A percentile compares a stretch with the other conserved stretches of the same genome.
Conservation (phyloP, 2,113 vertebrate species). For the Pyxicephalus adspersus region DNA sequence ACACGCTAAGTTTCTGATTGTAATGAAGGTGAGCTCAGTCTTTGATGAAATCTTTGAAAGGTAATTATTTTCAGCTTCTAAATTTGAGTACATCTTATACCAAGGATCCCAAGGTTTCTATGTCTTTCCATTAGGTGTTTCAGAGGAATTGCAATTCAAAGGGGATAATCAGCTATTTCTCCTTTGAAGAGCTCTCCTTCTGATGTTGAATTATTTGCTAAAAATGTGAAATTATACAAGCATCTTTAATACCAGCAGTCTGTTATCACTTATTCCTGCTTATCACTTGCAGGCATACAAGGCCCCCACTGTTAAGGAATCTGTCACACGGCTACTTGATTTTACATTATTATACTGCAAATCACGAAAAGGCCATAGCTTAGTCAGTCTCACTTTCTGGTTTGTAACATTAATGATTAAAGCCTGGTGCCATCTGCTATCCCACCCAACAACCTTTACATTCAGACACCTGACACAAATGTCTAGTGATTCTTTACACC, state of each 20-base stretch:
- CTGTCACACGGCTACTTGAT: slow-evolving; percentile 44
- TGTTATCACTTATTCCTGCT: slow-evolving; percentile 40
- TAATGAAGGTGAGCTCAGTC: slow-evolving; percentile 25
- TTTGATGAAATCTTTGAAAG: slow-evolving; percentile 39
- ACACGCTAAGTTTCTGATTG: slow-evolving; percentile 12
- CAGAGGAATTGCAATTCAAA: slow-evolving; percentile 35
- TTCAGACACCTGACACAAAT: slow-evolving; percentile 23
- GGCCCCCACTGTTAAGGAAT: slow-evolving; percentile 29
- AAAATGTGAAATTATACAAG: slow-evolving; percentile 42
- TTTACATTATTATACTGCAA: slow-evolving; percentile 22
- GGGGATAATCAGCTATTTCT: slow-evolving; percentile 30
- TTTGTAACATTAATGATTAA: slow-evolving; percentile 41
- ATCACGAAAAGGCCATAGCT: background rate
- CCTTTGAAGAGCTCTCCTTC: slow-evolving; percentile 42
- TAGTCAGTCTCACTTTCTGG: background rate
- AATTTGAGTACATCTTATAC: slow-evolving; percentile 26
- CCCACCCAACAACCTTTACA: slow-evolving; percentile 7
- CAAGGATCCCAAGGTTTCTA: background rate
- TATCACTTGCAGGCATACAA: slow-evolving; percentile 43
- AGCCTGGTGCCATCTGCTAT: background rate
- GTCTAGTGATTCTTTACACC: background rate
- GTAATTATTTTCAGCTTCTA: slow-evolving; percentile 28
- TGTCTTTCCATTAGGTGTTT: slow-evolving; percentile 29
- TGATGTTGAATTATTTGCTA: slow-evolving; percentile 48
- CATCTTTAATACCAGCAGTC: slow-evolving; percentile 16